phyloP scores from a whole-genome alignment of 2,888 invertebrate species.

The Napeogenes inachia region DNA sequence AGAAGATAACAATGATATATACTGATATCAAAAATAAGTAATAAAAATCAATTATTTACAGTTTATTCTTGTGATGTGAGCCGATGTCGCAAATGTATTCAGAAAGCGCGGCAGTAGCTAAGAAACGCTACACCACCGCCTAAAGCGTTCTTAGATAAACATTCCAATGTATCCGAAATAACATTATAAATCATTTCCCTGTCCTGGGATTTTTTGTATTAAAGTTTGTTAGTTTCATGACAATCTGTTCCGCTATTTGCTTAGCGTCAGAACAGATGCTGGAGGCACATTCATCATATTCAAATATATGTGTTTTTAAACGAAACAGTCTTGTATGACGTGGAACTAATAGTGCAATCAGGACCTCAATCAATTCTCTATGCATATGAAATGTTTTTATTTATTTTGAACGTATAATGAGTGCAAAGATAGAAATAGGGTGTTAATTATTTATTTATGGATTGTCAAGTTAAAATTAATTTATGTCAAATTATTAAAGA shows the following conservation, averaged over 20 bases:
- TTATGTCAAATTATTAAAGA: too few relatives aligned
- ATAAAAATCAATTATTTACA: neutral
- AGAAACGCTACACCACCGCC: conserved; percentile 50
- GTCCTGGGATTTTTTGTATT: conserved; percentile 53
- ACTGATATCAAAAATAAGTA: too few relatives aligned
- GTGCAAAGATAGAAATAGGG: neutral
- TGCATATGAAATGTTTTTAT: conserved; percentile 9
- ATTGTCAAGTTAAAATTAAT: too few relatives aligned
- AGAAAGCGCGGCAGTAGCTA: conserved; percentile 38
- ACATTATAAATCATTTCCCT: conserved; percentile 73
- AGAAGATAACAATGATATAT: too few relatives aligned
- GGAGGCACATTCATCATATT: conserved; percentile 61
- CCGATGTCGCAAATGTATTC: conserved; percentile 42
- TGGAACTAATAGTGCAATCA: conserved; percentile 42
- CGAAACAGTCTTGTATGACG: conserved; percentile 44
- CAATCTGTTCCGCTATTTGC: conserved; percentile 78
- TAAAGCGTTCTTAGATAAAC: conserved; percentile 53
- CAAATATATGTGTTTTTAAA: conserved; percentile 56
- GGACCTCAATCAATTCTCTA: conserved; percentile 19
- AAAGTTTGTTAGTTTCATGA: conserved; percentile 73
- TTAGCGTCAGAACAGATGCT: conserved; percentile 69
- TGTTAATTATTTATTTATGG: too few relatives aligned
- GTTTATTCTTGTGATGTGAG: conserved; percentile 10
- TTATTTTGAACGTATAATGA: neutral
- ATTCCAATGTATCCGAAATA: conserved; percentile 71